Evolutionary conservation across 2,797 vertebrate species (phyloP).

Genomic region (Eurystomus glaucurus): DNA sequence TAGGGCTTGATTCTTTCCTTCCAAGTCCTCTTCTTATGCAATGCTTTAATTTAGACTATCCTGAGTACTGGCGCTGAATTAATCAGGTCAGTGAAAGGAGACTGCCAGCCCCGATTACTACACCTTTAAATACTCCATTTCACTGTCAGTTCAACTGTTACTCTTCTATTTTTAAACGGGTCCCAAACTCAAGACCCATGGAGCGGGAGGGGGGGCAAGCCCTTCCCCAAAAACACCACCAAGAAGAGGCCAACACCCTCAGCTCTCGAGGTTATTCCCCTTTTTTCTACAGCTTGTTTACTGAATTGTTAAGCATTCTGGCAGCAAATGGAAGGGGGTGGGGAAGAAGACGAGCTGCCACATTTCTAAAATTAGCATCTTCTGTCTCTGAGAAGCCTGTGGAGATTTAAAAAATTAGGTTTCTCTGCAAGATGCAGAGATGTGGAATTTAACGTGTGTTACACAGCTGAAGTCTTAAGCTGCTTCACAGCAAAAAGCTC

Average conservation of each 20-base stretch:
- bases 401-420: slow-evolving; percentile 71
- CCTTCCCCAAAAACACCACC: neutral
- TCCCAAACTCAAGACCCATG: neutral
- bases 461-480: neutral
- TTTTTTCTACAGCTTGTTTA: slow-evolving; percentile 60
- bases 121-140: slow-evolving; percentile 41
- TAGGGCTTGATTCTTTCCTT: slow-evolving; percentile 12
- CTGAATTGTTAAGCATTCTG: slow-evolving; percentile 69
- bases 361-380: slow-evolving; percentile 79
- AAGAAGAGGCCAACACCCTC: neutral
- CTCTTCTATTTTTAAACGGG: slow-evolving; percentile 26
- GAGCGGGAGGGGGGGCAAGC: neutral
- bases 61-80: slow-evolving; percentile 53
- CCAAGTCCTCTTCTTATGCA: slow-evolving; percentile 25
- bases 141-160: neutral
- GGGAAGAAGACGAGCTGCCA: slow-evolving; percentile 69
- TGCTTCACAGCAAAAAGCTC: neutral
- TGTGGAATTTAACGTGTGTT: slow-evolving; percentile 11
- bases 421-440: slow-evolving; percentile 58
- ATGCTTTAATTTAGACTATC: slow-evolving; percentile 41
- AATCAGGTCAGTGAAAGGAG: slow-evolving; percentile 56
- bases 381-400: slow-evolving; percentile 69
- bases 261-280: slow-evolving; percentile 20
- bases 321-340: slow-evolving; percentile 67
- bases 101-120: neutral